Percentiles rank a stretch among this genome's conserved stretches.
Evolutionary conservation across 2,797 vertebrate species (phyloP).

Genomic region (Chelmon rostratus): DNA sequence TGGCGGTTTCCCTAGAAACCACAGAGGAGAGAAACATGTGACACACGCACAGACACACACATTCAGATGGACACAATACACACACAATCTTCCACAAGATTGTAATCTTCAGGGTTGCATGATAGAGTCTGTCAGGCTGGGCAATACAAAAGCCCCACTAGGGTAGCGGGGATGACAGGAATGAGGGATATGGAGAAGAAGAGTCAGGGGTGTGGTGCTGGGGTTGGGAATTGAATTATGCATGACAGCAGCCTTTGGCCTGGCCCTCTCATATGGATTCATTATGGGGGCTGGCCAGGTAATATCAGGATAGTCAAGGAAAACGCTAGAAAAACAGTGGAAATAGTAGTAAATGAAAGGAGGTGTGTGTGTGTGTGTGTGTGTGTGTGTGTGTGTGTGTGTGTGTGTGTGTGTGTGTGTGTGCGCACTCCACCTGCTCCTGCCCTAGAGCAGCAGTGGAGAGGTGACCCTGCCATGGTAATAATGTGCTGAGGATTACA

Average conservation of each 20-base stretch:
- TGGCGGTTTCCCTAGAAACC: conserved; percentile 79
- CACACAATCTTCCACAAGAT: conserved; percentile 74
- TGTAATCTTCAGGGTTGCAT: conserved; percentile 87
- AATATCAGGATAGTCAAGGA: conserved; percentile 86
- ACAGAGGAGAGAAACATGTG: conserved; percentile 40
- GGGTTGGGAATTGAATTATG: conserved; percentile 88
- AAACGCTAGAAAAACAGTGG: conserved; percentile 75
- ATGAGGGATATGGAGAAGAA: conserved; percentile 66
- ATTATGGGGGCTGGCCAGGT: conserved; percentile 87
- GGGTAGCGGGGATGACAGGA: conserved; percentile 77
- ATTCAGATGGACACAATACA: conserved; percentile 4
- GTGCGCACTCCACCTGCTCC: conserved; percentile 77
- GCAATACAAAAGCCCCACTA: conserved; percentile 82
- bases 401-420: conserved; percentile 21
- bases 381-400: conserved; percentile 23
- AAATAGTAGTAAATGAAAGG: conserved; percentile 64
- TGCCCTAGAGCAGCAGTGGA: conserved; percentile 72
- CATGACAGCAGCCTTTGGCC: conserved; percentile 81
- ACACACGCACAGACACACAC: conserved; percentile 19
- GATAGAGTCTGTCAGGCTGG: conserved; percentile 85
- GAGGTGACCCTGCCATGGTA: conserved; percentile 87
- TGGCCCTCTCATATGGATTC: conserved; percentile 87
- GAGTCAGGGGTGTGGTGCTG: conserved; percentile 10
- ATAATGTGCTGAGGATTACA: conserved; percentile 86
- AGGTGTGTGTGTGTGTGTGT: conserved; percentile 16